These are phyloP conservation scores for Psix sp. DNA, from an alignment of 1,140 invertebrate species.

Conservation along the genomic window DNA sequence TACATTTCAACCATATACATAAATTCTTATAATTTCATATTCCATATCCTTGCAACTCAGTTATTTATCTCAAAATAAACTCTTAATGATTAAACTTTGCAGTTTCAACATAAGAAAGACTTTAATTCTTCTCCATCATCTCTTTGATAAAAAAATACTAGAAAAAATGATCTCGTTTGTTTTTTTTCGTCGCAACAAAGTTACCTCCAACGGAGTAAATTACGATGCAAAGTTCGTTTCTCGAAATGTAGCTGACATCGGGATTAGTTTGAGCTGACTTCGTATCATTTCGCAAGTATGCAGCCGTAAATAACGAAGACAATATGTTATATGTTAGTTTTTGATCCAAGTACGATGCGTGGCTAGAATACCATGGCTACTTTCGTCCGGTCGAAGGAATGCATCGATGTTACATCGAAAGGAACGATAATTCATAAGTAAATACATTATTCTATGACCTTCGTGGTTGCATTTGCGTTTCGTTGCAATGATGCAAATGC, in stretches of 20 bases:
- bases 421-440: slow-evolving; percentile 59
- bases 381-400: slow-evolving; percentile 37
- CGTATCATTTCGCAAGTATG: slow-evolving; percentile 8
- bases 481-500: slow-evolving; percentile 39
- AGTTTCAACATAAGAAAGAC: too few species aligned
- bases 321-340: slow-evolving; percentile 40
- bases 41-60: too few species aligned
- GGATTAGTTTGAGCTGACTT: slow-evolving; percentile 1
- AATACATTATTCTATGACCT: slow-evolving; percentile 57
- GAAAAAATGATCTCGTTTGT: too few species aligned
- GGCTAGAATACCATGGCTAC: slow-evolving; percentile 38
- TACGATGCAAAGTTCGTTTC: background rate
- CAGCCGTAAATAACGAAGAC: slow-evolving; percentile 25
- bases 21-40: too few species aligned
- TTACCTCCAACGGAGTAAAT: too few species aligned
- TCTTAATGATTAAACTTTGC: too few species aligned
- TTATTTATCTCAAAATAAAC: too few species aligned
- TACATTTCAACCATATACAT: too few species aligned
- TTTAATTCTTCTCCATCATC: too few species aligned
- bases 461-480: slow-evolving; percentile 52
- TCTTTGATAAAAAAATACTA: too few species aligned
- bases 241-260: background rate
- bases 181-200: too few species aligned
- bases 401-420: slow-evolving; percentile 40
- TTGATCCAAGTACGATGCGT: slow-evolving; percentile 36